A percentile compares a stretch with the other conserved stretches of the same genome.
These are phyloP conservation scores for Ceratoteleas bidentatus DNA, from an alignment of 1,140 invertebrate genomes.

Conservation along the genomic window DNA sequence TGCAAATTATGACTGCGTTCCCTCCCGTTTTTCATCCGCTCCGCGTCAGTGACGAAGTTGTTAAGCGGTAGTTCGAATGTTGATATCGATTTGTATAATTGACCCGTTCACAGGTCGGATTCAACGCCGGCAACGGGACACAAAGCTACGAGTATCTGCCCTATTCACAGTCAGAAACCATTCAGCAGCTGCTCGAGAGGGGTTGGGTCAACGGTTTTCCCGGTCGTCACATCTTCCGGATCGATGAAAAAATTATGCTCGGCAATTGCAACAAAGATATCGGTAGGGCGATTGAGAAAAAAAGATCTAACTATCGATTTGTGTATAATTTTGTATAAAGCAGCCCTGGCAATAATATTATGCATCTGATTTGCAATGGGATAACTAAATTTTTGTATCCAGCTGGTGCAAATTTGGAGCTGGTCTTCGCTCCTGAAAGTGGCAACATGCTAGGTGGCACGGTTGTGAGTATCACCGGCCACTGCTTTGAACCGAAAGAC, in stretches of 20 bases:
- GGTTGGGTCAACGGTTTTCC: slow-evolving; percentile 94
- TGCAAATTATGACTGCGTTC: neutral
- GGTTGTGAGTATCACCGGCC: slow-evolving; percentile 96
- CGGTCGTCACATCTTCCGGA: slow-evolving; percentile 95
- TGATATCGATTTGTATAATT: slow-evolving; percentile 41
- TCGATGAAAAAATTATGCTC: slow-evolving; percentile 96
- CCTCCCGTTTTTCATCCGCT: slow-evolving; percentile 15
- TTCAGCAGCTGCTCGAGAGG: slow-evolving; percentile 89
- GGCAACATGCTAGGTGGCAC: slow-evolving; percentile 97
- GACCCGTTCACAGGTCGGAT: slow-evolving; percentile 87
- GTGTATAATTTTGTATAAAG: too few relatives aligned
- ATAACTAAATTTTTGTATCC: slow-evolving; percentile 63
- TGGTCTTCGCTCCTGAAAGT: slow-evolving; percentile 95
- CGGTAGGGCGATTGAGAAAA: too few relatives aligned
- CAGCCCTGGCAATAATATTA: too few relatives aligned
- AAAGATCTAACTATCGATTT: too few relatives aligned
- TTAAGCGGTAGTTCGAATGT: slow-evolving; percentile 18
- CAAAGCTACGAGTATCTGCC: slow-evolving; percentile 93
- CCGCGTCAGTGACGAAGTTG: neutral
- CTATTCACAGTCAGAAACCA: slow-evolving; percentile 92
- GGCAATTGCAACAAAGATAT: slow-evolving; percentile 96
- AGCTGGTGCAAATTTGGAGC: slow-evolving; percentile 89
- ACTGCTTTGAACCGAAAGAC: slow-evolving; percentile 89
- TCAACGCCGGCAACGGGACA: slow-evolving; percentile 97
- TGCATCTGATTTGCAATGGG: too few relatives aligned